Evolutionary conservation across 1,140 invertebrate species (phyloP).

Genomic region (Bathynomus jamesi): DNA sequence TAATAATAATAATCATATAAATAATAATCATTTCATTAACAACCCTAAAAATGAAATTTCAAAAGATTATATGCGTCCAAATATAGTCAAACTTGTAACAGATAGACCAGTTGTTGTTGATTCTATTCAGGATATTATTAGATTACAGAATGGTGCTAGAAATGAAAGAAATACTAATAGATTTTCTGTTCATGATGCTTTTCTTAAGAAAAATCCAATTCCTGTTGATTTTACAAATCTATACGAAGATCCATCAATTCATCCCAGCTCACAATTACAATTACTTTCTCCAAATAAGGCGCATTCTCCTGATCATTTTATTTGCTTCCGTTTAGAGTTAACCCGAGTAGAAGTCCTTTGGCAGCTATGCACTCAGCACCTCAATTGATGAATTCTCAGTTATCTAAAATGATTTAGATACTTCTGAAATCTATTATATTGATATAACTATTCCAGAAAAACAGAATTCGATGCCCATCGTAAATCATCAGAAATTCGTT

Average conservation of each 20-base stretch:
- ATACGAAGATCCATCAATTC: background rate
- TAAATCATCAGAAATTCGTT: background rate
- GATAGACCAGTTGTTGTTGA: slow-evolving; percentile 1
- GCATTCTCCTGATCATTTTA: slow-evolving; percentile 12
- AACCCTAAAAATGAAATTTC: no score
- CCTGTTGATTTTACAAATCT: background rate
- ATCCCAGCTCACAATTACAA: background rate
- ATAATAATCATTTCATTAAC: background rate
- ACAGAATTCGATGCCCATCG: background rate
- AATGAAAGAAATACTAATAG: no score
- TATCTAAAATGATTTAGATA: slow-evolving; percentile 3
- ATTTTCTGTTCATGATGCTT: background rate
- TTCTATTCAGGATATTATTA: background rate
- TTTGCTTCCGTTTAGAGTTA: slow-evolving; percentile 15
- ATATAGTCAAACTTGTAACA: background rate
- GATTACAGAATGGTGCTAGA: background rate
- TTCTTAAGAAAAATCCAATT: background rate
- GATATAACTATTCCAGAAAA: slow-evolving; percentile 37
- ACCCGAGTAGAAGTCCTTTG: background rate
- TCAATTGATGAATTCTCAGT: background rate
- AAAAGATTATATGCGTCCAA: no score
- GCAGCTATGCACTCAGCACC: background rate
- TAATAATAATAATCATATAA: background rate
- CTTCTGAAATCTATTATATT: slow-evolving; percentile 26
- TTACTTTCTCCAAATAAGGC: slow-evolving; percentile 1